Percentiles rank a stretch among this genome's conserved stretches.
Conservation (phyloP, 1,140 invertebrate genomes). For the Drosophila parabipectinata region DNA sequence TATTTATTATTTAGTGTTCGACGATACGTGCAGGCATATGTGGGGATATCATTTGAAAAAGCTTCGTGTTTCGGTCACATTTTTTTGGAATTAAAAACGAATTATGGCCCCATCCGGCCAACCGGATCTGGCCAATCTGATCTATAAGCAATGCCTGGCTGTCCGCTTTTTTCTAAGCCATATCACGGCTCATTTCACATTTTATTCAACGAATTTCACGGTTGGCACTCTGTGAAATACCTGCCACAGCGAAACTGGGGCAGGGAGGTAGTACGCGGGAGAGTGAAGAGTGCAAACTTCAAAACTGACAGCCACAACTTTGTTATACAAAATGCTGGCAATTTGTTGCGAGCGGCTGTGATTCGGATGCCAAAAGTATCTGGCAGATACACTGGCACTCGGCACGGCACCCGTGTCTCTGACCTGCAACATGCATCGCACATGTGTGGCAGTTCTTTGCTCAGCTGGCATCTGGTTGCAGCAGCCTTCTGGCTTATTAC, state of each 20-base stretch:
- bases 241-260: conserved; percentile 18
- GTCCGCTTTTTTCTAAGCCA: conserved; percentile 8
- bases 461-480: conserved; percentile 55
- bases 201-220: conserved; percentile 67
- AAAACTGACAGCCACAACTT: conserved; percentile 61
- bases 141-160: conserved; percentile 23
- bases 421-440: conserved; percentile 10
- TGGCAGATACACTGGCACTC: conserved; percentile 28
- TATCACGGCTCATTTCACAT: conserved; percentile 66
- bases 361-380: conserved; percentile 52
- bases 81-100: conserved; percentile 12
- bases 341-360: conserved; percentile 63
- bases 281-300: conserved; percentile 4
- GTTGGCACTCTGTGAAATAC: conserved; percentile 46
- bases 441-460: conserved; percentile 16
- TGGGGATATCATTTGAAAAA: neutral
- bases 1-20: conserved; percentile 28
- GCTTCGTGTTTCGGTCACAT: neutral
- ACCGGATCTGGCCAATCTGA: conserved; percentile 10
- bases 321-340: conserved; percentile 67
- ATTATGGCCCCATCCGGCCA: neutral
- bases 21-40: conserved; percentile 8
- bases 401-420: neutral
- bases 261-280: neutral
- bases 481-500: conserved; percentile 45